Evolutionary conservation across 2,797 vertebrate species (phyloP), one percentile per base, ranked within the genome.

Genomic region (Hemitrygon akajei): DNA sequence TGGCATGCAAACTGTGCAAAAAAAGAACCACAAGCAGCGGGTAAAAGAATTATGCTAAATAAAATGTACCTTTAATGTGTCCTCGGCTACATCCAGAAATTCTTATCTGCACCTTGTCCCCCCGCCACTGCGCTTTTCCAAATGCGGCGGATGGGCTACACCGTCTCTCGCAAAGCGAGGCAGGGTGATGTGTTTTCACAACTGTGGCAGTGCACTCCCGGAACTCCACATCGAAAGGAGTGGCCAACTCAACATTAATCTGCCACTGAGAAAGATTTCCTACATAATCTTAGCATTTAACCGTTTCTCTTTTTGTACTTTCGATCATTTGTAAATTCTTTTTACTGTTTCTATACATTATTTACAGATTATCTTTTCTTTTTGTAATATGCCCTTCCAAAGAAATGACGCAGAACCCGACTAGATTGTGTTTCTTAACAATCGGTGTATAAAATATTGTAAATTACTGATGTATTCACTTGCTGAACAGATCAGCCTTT

Each of bases 301-400:
- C 37, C 30, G 97, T 97, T 97, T 96, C 97, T 97, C 95, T 98
- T 99, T 75, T 99, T 99, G 97, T 99, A 99, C 98, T 97, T 98
- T 98, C 1, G 97, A 98, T 98, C 98, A 98, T 98, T 98, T 99
- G 98, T 99, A 98, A 98, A 98, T 98, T 76, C 71, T 93, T 99
- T 99, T 98, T 99, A 99, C 98, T 99, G 98, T 99, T 99, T 99
- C 25, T 93, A 97, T 99, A 99, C 98, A 98, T 98, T 97, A 98
- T 99, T 99, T 98, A 98, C 97, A 98, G 97, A 99, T 97, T 98
- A 98, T 98, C 98, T 99, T 99, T 99, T 97, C 47, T 47, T 98
- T 93, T 99, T 99, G 98, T 99, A 99, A 97, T 97, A 96, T 81
- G 96, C 56, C 71, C 86, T 99, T 98, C 97, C 98, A 98, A 98